Percentiles rank a stretch among this genome's conserved stretches.
Conservation (phyloP, 53 echinoderm and acorn worm genomes). For the Hippasteria phrygiana region DNA sequence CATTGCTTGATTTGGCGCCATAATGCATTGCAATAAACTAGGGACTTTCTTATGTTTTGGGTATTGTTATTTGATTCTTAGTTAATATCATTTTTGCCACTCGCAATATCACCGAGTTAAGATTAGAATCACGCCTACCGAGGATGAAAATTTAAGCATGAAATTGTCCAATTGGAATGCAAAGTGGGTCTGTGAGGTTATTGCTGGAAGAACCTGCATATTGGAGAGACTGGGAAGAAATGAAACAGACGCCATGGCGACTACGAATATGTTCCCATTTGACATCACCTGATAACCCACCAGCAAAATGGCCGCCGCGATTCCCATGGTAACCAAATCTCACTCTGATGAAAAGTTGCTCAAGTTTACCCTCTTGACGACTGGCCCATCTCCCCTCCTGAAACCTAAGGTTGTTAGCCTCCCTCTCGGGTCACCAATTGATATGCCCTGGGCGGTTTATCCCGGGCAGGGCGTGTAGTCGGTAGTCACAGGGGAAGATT, state of each 20-base stretch:
- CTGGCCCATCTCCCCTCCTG: constrained; percentile 22
- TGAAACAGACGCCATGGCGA: constrained; percentile 21
- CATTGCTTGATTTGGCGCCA: not conserved
- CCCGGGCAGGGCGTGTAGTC: constrained; percentile 2
- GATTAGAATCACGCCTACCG: constrained; percentile 8
- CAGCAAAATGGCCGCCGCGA: constrained; percentile 40
- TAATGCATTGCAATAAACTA: not conserved
- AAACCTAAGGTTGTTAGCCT: constrained; percentile 30
- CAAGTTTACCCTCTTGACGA: constrained; percentile 43
- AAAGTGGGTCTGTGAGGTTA: not conserved
- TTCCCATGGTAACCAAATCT: constrained; percentile 35
- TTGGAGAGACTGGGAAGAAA: not conserved
- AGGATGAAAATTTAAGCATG: not conserved
- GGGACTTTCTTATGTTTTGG: not conserved
- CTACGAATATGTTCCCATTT: not conserved
- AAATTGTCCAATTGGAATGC: not conserved
- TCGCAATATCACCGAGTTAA: not conserved
- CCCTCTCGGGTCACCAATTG: constrained; percentile 30
- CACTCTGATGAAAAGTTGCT: constrained; percentile 33
- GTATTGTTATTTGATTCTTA: not conserved
- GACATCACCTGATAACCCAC: constrained; percentile 1
- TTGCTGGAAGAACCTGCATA: not conserved
- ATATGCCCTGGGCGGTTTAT: constrained; percentile 39
- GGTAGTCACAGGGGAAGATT: constrained; percentile 8
- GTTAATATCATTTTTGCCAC: not conserved